Percentiles rank a stretch among this genome's conserved stretches.
Conservation (phyloP, 2,888 invertebrate species). For the Platerodrilus igneus region DNA sequence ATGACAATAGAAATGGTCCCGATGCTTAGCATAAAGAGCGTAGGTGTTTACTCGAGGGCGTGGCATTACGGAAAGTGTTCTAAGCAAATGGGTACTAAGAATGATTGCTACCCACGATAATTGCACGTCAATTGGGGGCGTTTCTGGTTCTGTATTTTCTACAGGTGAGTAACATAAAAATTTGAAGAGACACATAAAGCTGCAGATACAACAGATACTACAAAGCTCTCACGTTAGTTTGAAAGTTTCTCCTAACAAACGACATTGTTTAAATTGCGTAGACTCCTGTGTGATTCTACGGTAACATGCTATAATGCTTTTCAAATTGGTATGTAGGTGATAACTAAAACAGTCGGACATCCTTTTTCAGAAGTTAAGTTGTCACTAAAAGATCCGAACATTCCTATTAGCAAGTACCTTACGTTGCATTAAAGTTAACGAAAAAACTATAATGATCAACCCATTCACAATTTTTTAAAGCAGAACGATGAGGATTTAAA, state of each 20-base stretch:
- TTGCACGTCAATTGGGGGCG: conserved; percentile 3
- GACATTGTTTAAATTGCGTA: conserved; percentile 5
- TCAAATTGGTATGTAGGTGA: too few species aligned
- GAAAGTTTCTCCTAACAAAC: conserved; percentile 2
- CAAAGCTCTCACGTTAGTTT: conserved; percentile 4
- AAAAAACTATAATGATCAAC: too few species aligned
- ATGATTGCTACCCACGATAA: conserved; percentile 5
- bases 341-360: too few species aligned
- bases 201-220: conserved; percentile 2
- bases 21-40: conserved; percentile 3
- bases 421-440: too few species aligned
- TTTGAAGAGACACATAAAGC: conserved; percentile 6
- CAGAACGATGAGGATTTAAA: too few species aligned
- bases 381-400: too few species aligned
- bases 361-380: too few species aligned
- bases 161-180: conserved; percentile 7
- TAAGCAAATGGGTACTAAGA: conserved; percentile 1
- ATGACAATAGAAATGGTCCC: conserved; percentile 8
- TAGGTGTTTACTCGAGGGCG: conserved; percentile 3
- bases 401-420: too few species aligned
- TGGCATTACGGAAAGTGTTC: conserved; percentile 1
- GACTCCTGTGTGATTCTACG: too few species aligned
- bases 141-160: conserved; percentile 3
- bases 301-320: too few species aligned
- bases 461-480: too few species aligned